A percentile compares a stretch with the other conserved stretches of the same genome.
phyloP scores from a whole-genome alignment of 2,797 vertebrate species.

The Periparus ater region DNA sequence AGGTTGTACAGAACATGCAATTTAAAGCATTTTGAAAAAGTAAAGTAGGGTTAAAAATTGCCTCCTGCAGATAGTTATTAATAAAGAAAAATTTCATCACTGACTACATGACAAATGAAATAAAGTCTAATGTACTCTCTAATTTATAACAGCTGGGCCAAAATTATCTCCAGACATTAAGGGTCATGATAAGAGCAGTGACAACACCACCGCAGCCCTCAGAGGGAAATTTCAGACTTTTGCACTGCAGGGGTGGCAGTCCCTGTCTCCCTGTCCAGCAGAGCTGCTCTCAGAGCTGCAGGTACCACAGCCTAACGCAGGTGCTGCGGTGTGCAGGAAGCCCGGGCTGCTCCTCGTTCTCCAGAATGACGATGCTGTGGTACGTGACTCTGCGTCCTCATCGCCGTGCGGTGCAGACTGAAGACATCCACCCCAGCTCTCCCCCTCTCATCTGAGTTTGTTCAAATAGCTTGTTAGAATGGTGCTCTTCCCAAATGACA shows the following conservation, averaged over 20 bases:
- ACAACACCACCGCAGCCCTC: not conserved
- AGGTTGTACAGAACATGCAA: not conserved
- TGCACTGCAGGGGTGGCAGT: not conserved
- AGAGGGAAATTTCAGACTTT: not conserved
- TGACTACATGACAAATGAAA: not conserved
- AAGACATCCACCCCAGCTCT: not conserved
- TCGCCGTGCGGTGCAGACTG: accelerated
- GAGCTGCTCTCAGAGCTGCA: not conserved
- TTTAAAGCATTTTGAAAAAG: not conserved
- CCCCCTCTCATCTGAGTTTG: not conserved
- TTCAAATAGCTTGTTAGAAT: not conserved
- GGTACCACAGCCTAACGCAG: not conserved
- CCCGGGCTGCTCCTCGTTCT: not conserved
- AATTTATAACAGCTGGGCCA: not conserved
- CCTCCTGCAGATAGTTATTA: not conserved
- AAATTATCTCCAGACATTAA: not conserved
- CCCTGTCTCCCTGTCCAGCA: not conserved
- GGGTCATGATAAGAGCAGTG: not conserved
- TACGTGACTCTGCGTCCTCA: accelerated
- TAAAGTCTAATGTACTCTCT: not conserved
- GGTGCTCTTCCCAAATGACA: not conserved
- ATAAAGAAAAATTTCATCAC: not conserved
- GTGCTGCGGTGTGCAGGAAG: not conserved
- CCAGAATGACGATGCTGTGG: accelerated
- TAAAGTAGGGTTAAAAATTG: not conserved